Conservation (phyloP, 2,888 invertebrate genomes). For the Coelinius sp. region DNA sequence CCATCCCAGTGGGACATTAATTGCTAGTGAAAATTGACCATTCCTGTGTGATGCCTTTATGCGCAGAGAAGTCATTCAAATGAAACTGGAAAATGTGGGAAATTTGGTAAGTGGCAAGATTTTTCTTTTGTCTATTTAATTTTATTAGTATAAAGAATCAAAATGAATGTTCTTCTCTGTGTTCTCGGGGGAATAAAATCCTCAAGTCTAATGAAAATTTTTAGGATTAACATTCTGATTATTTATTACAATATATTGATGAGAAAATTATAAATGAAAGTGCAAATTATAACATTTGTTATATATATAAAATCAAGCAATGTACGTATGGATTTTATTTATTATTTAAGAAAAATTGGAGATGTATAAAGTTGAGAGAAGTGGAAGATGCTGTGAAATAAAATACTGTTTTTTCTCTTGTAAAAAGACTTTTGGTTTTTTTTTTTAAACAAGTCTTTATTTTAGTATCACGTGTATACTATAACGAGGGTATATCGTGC, state of each 20-base stretch:
- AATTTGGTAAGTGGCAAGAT: background rate
- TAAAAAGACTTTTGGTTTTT: background rate
- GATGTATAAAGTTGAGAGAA: background rate
- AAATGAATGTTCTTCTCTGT: constrained; percentile 3
- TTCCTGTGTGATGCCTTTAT: constrained; percentile 25
- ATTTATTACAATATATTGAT: constrained; percentile 1
- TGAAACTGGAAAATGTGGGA: background rate
- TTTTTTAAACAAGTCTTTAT: background rate
- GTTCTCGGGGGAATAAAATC: background rate
- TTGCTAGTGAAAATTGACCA: constrained; percentile 7
- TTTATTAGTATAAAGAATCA: too few relatives aligned
- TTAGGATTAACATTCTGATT: background rate
- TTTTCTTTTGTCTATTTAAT: background rate
- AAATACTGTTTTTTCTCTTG: background rate
- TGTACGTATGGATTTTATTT: background rate
- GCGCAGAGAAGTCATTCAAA: background rate
- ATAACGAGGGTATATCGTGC: background rate
- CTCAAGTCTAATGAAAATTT: background rate
- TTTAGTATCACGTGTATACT: constrained; percentile 7
- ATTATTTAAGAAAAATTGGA: background rate
- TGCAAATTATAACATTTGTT: constrained; percentile 2
- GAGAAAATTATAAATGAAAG: background rate
- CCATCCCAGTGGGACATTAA: background rate
- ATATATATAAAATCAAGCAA: background rate
- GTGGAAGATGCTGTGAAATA: background rate